These are phyloP conservation scores for Parnassius mnemosyne DNA, from an alignment of 2,888 invertebrate genomes.

Conservation along the genomic window DNA sequence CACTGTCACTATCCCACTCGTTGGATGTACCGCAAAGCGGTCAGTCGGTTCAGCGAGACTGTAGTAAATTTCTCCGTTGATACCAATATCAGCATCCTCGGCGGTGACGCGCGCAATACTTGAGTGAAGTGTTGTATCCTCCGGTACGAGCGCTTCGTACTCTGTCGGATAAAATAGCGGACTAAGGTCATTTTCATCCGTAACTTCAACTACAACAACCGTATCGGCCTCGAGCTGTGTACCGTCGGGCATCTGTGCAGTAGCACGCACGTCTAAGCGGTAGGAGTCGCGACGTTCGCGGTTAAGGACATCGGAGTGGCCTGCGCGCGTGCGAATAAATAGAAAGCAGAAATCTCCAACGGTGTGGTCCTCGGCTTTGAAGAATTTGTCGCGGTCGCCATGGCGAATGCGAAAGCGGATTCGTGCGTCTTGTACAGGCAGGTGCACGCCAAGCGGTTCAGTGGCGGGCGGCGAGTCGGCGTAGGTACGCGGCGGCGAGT, in stretches of 20 bases:
- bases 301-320: constrained; percentile 93
- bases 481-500: constrained; percentile 94
- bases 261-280: constrained; percentile 86
- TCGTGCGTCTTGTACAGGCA: constrained; percentile 84
- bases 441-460: constrained; percentile 82
- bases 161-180: constrained; percentile 95
- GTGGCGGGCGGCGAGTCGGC: constrained; percentile 83
- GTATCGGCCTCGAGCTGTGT: constrained; percentile 85
- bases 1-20: constrained; percentile 92
- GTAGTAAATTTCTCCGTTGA: constrained; percentile 98
- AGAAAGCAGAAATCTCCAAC: constrained; percentile 98
- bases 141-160: constrained; percentile 92
- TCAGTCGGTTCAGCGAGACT: constrained; percentile 91
- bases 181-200: constrained; percentile 94
- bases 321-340: constrained; percentile 92
- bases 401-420: constrained; percentile 92
- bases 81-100: constrained; percentile 97
- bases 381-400: constrained; percentile 94
- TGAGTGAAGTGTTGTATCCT: constrained; percentile 92
- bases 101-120: constrained; percentile 90
- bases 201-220: constrained; percentile 84
- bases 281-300: constrained; percentile 94
- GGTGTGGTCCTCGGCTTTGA: constrained; percentile 93
- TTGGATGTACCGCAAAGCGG: constrained; percentile 95
- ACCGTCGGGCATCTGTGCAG: constrained; percentile 79